Evolutionary conservation across 2,113 vertebrate species (phyloP).

Genomic region (Lophochroa leadbeateri): DNA sequence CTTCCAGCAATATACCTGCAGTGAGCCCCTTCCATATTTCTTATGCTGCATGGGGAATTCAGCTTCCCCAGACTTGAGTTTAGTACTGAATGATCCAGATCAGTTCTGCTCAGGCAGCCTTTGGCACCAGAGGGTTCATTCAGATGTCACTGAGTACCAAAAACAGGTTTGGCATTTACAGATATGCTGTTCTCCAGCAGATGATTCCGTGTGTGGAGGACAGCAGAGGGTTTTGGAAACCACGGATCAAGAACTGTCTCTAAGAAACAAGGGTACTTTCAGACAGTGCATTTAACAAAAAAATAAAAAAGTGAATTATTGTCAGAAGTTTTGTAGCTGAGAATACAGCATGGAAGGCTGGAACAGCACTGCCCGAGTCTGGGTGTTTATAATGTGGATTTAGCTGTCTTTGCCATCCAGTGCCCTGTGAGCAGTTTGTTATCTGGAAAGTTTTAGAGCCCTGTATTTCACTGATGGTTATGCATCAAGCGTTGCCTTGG

Average conservation of each 20-base stretch:
- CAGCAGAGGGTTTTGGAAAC: neutral
- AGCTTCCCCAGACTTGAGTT: neutral
- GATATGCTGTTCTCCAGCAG: neutral
- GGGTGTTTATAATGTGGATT: neutral
- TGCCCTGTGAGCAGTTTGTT: neutral
- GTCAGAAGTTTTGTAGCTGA: neutral
- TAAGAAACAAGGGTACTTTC: neutral
- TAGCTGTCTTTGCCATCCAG: neutral
- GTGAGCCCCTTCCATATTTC: neutral
- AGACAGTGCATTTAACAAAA: neutral
- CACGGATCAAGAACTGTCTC: fast-evolving
- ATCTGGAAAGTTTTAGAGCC: neutral
- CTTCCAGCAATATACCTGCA: neutral
- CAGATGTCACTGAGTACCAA: neutral
- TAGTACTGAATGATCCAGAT: neutral
- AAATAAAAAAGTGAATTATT: neutral
- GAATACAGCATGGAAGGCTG: neutral
- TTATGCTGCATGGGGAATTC: neutral
- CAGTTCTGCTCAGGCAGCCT: neutral
- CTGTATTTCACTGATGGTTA: neutral
- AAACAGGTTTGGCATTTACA: neutral
- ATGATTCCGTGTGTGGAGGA: neutral
- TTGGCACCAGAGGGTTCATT: neutral
- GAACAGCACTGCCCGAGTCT: neutral
- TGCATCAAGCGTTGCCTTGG: neutral